Evolutionary conservation across 2,888 invertebrate genomes (phyloP).

Genomic region (Cheilosia soror): DNA sequence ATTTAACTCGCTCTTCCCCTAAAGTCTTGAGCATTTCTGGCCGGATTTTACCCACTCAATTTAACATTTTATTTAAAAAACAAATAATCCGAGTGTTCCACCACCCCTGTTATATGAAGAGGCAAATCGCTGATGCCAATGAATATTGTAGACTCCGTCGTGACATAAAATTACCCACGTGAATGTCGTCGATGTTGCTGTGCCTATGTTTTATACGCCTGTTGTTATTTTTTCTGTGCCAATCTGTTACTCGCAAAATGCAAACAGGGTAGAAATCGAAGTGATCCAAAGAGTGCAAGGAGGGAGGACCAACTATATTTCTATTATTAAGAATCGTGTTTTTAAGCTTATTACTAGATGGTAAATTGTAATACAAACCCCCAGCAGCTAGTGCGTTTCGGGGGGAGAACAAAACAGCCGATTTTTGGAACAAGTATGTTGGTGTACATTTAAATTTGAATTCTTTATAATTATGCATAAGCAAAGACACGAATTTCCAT

Average conservation of each 20-base stretch:
- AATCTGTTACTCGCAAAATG: neutral
- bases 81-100: no score
- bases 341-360: neutral
- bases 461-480: neutral
- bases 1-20: no score
- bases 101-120: no score
- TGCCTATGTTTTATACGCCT: no score
- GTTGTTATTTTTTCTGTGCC: no score
- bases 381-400: constrained; percentile 7
- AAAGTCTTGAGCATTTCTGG: no score
- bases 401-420: neutral
- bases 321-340: constrained; percentile 5
- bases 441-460: neutral
- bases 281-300: constrained; percentile 8
- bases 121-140: no score
- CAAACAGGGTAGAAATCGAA: constrained; percentile 4
- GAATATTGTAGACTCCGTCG: no score
- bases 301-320: constrained; percentile 32
- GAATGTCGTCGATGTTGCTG: no score
- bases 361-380: neutral
- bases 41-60: no score
- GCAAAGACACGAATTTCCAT: neutral
- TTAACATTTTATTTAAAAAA: no score
- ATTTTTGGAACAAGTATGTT: constrained; percentile 22
- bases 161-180: no score